These are phyloP conservation scores for Gonocerus acuteangulatus DNA, from an alignment of 2,888 invertebrate species.

Conservation along the genomic window DNA sequence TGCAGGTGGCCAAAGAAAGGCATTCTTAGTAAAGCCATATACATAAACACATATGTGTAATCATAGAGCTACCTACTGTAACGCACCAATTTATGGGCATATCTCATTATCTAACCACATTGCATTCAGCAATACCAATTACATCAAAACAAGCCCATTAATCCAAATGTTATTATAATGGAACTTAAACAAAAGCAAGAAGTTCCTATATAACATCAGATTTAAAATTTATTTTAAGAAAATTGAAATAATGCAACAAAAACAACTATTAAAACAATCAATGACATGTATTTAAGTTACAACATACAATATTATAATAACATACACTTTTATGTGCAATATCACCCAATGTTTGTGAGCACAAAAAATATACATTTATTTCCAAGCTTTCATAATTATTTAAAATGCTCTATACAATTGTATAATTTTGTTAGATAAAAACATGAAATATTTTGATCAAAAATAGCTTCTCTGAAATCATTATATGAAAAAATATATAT, in stretches of 20 bases:
- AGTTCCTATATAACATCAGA: too few species aligned
- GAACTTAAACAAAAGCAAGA: too few species aligned
- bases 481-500: constrained; percentile 9
- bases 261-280: neutral
- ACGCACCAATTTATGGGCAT: too few species aligned
- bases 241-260: neutral
- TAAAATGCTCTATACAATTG: constrained; percentile 12
- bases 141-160: too few species aligned
- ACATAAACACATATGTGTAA: too few species aligned
- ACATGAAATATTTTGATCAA: constrained; percentile 22
- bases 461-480: constrained; percentile 22
- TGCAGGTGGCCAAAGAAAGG: too few species aligned
- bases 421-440: constrained; percentile 13
- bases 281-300: constrained; percentile 13
- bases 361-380: constrained; percentile 22
- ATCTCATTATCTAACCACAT: too few species aligned
- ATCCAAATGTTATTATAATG: too few species aligned
- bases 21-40: too few species aligned
- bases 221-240: neutral
- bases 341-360: constrained; percentile 21
- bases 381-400: constrained; percentile 10
- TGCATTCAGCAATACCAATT: too few species aligned
- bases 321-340: constrained; percentile 21
- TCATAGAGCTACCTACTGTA: too few species aligned
- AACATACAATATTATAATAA: constrained; percentile 17